phyloP scores from a whole-genome alignment of 2,888 invertebrate genomes.

The Leucophenga maculata region DNA sequence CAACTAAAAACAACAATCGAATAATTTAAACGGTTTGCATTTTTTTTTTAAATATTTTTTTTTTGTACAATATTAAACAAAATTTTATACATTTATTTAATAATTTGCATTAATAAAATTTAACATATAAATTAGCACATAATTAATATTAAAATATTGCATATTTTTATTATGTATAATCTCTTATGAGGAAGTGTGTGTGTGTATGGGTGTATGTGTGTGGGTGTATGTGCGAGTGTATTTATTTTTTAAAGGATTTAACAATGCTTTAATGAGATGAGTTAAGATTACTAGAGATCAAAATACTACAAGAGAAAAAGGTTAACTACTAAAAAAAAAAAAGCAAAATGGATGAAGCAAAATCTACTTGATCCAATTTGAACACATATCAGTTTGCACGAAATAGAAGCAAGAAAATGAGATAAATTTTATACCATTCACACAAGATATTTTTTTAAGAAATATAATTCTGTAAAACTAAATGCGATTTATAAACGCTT shows the following conservation, averaged over 20 bases:
- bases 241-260: neutral
- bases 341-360: too few relatives aligned
- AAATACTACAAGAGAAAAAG: conserved; percentile 2
- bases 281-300: conserved; percentile 21
- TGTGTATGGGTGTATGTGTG: neutral
- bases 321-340: neutral
- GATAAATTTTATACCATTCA: too few relatives aligned
- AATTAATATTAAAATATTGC: conserved; percentile 8
- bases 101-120: neutral
- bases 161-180: neutral
- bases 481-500: too few relatives aligned
- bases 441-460: too few relatives aligned
- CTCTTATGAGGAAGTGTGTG: neutral
- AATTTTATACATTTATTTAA: neutral
- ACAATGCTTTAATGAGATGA: neutral
- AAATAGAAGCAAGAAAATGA: too few relatives aligned
- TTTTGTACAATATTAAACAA: conserved; percentile 9
- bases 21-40: neutral
- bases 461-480: too few relatives aligned
- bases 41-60: neutral
- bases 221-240: neutral
- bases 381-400: too few relatives aligned
- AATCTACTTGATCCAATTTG: too few relatives aligned
- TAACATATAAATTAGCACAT: conserved; percentile 6
- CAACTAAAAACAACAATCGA: too few relatives aligned